Evolutionary conservation across 2,888 invertebrate genomes (phyloP).

Genomic region (Phalera bucephala): DNA sequence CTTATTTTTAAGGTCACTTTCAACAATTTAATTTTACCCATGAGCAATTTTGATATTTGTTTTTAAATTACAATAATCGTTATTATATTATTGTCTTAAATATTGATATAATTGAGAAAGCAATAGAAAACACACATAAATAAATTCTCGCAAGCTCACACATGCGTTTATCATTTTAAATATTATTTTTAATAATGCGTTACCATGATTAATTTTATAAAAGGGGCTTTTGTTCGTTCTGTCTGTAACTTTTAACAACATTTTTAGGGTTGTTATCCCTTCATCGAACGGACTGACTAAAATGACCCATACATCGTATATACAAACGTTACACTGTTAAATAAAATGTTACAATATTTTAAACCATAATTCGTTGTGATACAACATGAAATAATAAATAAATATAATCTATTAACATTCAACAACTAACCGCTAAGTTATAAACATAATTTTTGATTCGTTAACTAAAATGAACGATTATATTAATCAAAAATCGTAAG

Average conservation of each 20-base stretch:
- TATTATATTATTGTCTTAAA: constrained; percentile 29
- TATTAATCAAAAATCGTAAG: constrained; percentile 20
- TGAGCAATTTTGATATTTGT: constrained; percentile 47
- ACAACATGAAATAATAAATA: constrained; percentile 71
- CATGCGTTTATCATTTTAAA: neutral
- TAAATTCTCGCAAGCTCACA: neutral
- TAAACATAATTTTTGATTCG: constrained; percentile 36
- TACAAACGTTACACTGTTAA: constrained; percentile 47
- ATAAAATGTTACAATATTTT: constrained; percentile 46
- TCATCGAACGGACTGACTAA: constrained; percentile 49
- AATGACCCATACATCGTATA: constrained; percentile 46
- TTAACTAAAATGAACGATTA: constrained; percentile 27
- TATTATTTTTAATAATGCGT: neutral
- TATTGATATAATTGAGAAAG: constrained; percentile 9
- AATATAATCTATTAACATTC: constrained; percentile 72
- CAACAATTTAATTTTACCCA: constrained; percentile 18
- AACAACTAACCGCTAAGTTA: constrained; percentile 68
- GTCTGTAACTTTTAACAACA: neutral
- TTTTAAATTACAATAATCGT: constrained; percentile 21
- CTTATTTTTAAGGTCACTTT: constrained; percentile 51
- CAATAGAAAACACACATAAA: constrained; percentile 16
- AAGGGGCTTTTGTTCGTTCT: neutral
- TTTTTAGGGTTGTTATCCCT: constrained; percentile 22
- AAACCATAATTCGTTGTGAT: constrained; percentile 69
- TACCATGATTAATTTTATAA: neutral